phyloP scores from a whole-genome alignment of 2,888 invertebrate species.

The Zygogramma bicolorata region DNA sequence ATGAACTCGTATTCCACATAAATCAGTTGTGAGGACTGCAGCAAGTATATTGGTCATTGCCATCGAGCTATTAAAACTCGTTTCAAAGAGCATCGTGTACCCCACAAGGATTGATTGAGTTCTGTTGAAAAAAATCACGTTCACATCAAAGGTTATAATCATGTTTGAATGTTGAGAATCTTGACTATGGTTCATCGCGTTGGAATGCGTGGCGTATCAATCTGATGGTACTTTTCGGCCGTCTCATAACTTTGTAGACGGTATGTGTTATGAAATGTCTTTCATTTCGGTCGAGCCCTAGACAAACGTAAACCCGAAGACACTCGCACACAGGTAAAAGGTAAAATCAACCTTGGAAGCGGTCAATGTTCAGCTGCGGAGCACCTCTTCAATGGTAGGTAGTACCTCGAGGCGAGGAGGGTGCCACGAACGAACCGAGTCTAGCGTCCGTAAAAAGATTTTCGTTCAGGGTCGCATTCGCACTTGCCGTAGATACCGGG shows the following conservation, averaged over 20 bases:
- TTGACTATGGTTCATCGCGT: not conserved
- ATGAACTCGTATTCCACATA: too few species aligned
- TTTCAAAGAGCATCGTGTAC: too few species aligned
- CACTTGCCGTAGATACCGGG: too few species aligned
- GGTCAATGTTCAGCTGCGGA: slow-evolving; percentile 56
- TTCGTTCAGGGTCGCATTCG: slow-evolving; percentile 11
- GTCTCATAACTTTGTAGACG: not conserved
- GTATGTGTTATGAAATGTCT: slow-evolving; percentile 5
- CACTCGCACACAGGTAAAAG: slow-evolving; percentile 54
- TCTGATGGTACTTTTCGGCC: not conserved
- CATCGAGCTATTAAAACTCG: too few species aligned
- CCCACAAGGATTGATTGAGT: too few species aligned
- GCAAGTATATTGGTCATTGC: too few species aligned
- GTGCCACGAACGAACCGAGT: slow-evolving; percentile 24
- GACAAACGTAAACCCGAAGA: slow-evolving; percentile 50
- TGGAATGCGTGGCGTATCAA: not conserved
- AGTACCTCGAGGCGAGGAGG: slow-evolving; percentile 24
- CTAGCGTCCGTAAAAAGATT: slow-evolving; percentile 20
- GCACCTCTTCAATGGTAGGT: slow-evolving; percentile 17
- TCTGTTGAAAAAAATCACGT: too few species aligned
- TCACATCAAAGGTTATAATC: too few species aligned
- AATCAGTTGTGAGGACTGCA: too few species aligned
- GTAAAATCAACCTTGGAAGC: slow-evolving; percentile 60
- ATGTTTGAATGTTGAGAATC: too few species aligned
- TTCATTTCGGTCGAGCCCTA: slow-evolving; percentile 48